Evolutionary conservation across 2,113 vertebrate species (phyloP).

Genomic region (Clarias gariepinus): DNA sequence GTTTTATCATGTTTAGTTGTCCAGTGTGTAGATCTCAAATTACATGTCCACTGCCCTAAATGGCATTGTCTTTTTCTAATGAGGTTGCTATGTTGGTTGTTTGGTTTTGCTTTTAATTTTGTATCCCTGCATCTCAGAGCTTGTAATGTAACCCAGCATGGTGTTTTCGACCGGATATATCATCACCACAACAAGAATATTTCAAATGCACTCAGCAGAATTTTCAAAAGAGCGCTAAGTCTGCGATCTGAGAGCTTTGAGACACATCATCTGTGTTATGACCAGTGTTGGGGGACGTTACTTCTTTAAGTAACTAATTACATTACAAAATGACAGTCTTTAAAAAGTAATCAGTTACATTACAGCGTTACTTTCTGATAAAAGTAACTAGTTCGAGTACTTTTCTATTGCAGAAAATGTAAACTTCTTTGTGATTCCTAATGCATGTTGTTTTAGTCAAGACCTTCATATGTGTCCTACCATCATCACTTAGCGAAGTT

Average conservation of each 20-base stretch:
- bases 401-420: no score
- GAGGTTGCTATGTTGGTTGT: neutral
- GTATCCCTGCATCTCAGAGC: neutral
- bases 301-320: no score
- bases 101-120: neutral
- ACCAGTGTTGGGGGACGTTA: no score
- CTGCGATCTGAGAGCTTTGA: neutral
- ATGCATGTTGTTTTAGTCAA: no score
- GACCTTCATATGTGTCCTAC: no score
- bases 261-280: neutral
- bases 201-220: conserved; percentile 27
- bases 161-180: neutral
- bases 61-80: neutral
- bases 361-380: no score
- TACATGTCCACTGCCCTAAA: neutral
- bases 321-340: no score
- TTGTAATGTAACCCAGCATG: neutral
- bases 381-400: no score
- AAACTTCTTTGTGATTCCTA: no score
- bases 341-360: no score
- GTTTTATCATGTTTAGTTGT: no score
- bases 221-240: conserved; percentile 12
- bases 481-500: no score
- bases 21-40: neutral
- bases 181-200: neutral